Evolutionary conservation across 2,797 vertebrate species (phyloP).

Genomic region (Channallabes apus): DNA sequence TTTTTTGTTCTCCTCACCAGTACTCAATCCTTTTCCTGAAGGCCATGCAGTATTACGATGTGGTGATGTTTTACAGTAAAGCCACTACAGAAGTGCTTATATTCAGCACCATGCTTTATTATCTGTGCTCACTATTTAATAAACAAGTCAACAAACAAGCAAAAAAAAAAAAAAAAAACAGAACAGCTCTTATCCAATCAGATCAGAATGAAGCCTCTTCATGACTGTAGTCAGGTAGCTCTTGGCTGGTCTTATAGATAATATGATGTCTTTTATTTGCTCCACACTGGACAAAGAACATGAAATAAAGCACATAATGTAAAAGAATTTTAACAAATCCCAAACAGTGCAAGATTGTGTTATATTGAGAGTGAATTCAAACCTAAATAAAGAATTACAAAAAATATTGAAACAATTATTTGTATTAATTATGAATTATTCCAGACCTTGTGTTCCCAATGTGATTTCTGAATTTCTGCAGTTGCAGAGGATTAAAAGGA

Average conservation of each 20-base stretch:
- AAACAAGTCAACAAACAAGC: neutral
- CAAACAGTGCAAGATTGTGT: neutral
- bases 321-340: neutral
- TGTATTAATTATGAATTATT: neutral
- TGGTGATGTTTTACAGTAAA: too few relatives aligned
- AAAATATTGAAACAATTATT: neutral
- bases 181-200: constrained; percentile 61
- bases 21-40: too few relatives aligned
- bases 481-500: constrained; percentile 55
- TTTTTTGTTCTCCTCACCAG: too few relatives aligned
- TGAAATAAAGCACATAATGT: neutral
- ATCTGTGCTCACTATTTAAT: neutral
- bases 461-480: constrained; percentile 68
- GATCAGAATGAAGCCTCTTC: constrained; percentile 66
- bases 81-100: too few relatives aligned
- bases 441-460: constrained; percentile 71
- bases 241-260: constrained; percentile 62
- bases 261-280: constrained; percentile 68
- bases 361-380: neutral
- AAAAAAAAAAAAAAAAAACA: too few relatives aligned
- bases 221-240: constrained; percentile 71
- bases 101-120: too few relatives aligned
- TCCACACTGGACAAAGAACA: constrained; percentile 60
- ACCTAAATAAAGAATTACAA: neutral
- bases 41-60: too few relatives aligned